A percentile compares a stretch with the other conserved stretches of the same genome.
Evolutionary conservation across 2,888 invertebrate species (phyloP).

Genomic region (Rhyacophila evoluta): DNA sequence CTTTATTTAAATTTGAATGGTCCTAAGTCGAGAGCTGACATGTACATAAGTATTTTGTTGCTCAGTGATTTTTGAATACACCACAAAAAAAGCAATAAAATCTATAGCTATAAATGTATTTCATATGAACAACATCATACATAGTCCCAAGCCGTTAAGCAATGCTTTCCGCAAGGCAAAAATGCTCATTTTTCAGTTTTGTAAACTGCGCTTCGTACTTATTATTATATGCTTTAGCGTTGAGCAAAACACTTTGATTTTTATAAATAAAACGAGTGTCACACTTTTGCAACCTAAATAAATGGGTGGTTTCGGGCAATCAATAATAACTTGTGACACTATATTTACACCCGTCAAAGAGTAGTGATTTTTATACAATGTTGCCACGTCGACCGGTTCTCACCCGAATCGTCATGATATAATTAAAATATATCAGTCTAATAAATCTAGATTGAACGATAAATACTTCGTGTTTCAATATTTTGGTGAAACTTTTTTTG

Average conservation of each 20-base stretch:
- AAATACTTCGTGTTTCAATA: conserved; percentile 11
- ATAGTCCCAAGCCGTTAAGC: background rate
- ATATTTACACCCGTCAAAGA: background rate
- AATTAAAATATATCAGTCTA: background rate
- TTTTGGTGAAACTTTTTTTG: background rate
- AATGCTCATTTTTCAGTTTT: background rate
- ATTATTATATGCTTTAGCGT: background rate
- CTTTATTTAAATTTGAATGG: too few relatives aligned
- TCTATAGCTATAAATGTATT: too few relatives aligned
- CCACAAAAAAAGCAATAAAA: too few relatives aligned
- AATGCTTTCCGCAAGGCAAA: background rate
- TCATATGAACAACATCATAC: too few relatives aligned
- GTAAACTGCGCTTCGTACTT: background rate
- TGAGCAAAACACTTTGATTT: background rate
- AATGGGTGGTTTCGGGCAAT: background rate
- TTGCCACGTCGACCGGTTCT: background rate
- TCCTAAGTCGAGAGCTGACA: too few relatives aligned
- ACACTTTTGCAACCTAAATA: background rate
- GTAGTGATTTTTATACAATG: background rate
- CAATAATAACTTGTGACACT: background rate
- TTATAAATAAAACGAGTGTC: background rate
- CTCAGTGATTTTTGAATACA: too few relatives aligned
- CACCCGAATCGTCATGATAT: background rate
- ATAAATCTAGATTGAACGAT: conserved; percentile 19
- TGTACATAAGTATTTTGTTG: too few relatives aligned